These are phyloP conservation scores for Chymomyza procnemis DNA, from an alignment of 2,888 invertebrate species.

Conservation along the genomic window DNA sequence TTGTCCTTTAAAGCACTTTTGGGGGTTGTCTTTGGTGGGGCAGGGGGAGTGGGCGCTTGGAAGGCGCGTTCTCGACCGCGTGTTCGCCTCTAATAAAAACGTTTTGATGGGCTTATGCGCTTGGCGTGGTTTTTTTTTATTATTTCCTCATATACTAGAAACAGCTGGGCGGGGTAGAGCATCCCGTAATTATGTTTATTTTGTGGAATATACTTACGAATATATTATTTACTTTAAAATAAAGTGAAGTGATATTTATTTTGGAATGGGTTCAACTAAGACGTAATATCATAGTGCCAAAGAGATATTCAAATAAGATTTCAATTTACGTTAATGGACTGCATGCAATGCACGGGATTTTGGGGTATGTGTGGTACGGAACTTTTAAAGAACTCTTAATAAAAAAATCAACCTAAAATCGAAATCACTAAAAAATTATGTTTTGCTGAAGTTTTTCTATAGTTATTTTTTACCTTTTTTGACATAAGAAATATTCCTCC, in stretches of 20 bases:
- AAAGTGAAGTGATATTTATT: neutral
- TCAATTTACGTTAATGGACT: neutral
- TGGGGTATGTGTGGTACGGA: too few species aligned
- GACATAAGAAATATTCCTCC: too few species aligned
- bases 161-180: neutral
- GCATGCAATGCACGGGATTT: too few species aligned
- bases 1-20: neutral
- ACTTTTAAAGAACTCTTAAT: too few species aligned
- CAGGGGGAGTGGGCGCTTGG: too few species aligned
- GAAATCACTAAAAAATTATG: too few species aligned
- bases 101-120: constrained; percentile 63
- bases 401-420: too few species aligned
- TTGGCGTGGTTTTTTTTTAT: neutral
- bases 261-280: neutral
- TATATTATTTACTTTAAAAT: neutral
- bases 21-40: neutral
- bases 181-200: neutral
- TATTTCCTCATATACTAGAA: too few species aligned
- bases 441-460: too few species aligned
- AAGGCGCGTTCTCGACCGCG: constrained; percentile 37
- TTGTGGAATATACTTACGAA: neutral
- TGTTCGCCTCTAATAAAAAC: constrained; percentile 65
- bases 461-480: too few species aligned
- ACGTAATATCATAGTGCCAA: neutral
- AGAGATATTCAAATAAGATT: neutral